These are phyloP conservation scores for Axinella damicornis DNA, from an alignment of 37 sponge, comb jelly and placozoan species.

Conservation along the genomic window DNA sequence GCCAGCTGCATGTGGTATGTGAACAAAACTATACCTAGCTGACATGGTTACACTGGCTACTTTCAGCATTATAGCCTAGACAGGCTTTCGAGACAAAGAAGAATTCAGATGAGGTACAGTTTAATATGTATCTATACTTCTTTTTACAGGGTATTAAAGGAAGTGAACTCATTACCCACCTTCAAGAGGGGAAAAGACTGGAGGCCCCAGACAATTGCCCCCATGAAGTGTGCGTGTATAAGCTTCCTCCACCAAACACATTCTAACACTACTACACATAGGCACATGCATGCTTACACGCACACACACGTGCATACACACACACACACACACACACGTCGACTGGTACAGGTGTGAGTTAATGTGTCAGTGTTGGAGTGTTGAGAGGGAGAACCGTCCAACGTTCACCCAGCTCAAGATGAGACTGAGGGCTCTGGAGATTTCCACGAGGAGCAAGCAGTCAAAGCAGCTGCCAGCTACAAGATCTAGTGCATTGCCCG, in stretches of 20 bases:
- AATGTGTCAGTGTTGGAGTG: conserved; percentile 61
- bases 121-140: no score
- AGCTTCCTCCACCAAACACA: not conserved
- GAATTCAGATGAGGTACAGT: no score
- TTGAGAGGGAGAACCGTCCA: conserved; percentile 30
- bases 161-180: conserved; percentile 12
- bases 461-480: no score
- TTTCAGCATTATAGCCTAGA: no score
- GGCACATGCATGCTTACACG: not conserved
- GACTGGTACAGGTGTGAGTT: conserved; percentile 36
- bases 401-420: conserved; percentile 27
- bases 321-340: not conserved
- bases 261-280: not conserved
- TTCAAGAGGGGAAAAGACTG: conserved; percentile 44
- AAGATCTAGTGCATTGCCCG: no score
- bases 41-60: no score
- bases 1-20: no score
- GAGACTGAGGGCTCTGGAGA: not conserved
- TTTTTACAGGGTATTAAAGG: conserved; percentile 24
- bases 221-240: conserved; percentile 36
- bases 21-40: no score
- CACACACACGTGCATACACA: not conserved
- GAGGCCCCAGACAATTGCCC: conserved; percentile 44
- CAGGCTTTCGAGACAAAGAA: no score
- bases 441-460: not conserved